Evolutionary conservation across 1,140 invertebrate species (phyloP), one percentile per base, ranked within the genome.

Genomic region (Brachionus koreanus): DNA sequence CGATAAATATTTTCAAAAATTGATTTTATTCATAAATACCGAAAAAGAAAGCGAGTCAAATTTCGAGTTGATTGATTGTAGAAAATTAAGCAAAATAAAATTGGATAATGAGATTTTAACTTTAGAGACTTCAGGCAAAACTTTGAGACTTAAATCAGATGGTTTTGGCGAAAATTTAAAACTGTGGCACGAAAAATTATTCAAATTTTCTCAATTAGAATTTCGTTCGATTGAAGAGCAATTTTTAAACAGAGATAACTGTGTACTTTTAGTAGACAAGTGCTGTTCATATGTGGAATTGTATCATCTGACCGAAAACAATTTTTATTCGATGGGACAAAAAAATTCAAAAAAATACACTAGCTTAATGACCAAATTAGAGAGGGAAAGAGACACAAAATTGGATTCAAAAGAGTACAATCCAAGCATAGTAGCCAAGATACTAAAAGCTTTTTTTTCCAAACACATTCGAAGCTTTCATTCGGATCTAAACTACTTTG

Each of bases 311-410:
- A 61, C 76, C 35, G 29, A 57, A 13, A 0, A 19, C 4, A 19
- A 61, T 19, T 61, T 79, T 61, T 79, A 79, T 35, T 42, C 49
- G 19, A 9, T 37, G 1, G 19, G 35, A 23, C 7, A 43, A 61
- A 79, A 65, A 69, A 16, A 37, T 69, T 69, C 65, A 29, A 79
- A 79, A 65, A 79, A 79, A 61, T 37, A 37, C 37, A 10, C 37
- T 3, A 35, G n/a, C 29, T 5, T 57, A 42, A 3, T 33, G 12
- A 19, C n/a, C 12, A 79, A 79, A 61, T 61, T 79, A 10, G 37
- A 79, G 19, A 19, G 10, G 13, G 76, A 79, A 19, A 57, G 33
- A 42, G 33, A 65, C 12, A 25, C 29, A 6, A 79, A 42, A 37
- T 43, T 79, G 13, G 76, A 79, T 23, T 10, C 19, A 4, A 79